These are phyloP conservation scores for Nyctalus aviator DNA, from an alignment of 2,797 vertebrate genomes.

Conservation along the genomic window DNA sequence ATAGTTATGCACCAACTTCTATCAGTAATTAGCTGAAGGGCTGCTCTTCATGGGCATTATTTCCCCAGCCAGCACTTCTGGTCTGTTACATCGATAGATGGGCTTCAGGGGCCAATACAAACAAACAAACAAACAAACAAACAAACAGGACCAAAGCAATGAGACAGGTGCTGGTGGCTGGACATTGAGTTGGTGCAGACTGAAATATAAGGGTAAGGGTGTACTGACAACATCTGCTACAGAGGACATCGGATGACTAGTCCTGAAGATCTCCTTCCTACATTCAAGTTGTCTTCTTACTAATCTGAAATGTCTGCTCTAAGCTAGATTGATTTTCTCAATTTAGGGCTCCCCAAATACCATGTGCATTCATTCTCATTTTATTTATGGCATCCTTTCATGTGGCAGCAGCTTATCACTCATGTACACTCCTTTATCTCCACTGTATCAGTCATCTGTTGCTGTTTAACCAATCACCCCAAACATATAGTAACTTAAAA, in stretches of 20 bases:
- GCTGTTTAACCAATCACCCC: background rate
- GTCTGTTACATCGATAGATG: background rate
- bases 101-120: background rate
- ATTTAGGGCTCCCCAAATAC: background rate
- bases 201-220: background rate
- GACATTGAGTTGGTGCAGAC: background rate
- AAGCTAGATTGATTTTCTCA: conserved; percentile 36
- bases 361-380: background rate
- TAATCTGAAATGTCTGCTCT: conserved; percentile 36
- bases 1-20: background rate
- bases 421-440: background rate
- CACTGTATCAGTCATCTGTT: background rate
- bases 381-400: background rate
- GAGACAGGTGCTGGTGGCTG: background rate
- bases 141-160: background rate
- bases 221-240: background rate
- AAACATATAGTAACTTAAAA: conserved; percentile 11
- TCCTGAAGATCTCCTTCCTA: background rate
- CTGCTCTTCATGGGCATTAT: background rate
- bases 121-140: background rate
- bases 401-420: background rate
- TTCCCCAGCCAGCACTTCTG: conserved; percentile 15
- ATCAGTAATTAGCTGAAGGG: background rate
- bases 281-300: background rate
- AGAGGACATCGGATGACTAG: background rate